These are phyloP conservation scores for Lasius platythorax DNA, from an alignment of 2,888 invertebrate species.

Conservation along the genomic window DNA sequence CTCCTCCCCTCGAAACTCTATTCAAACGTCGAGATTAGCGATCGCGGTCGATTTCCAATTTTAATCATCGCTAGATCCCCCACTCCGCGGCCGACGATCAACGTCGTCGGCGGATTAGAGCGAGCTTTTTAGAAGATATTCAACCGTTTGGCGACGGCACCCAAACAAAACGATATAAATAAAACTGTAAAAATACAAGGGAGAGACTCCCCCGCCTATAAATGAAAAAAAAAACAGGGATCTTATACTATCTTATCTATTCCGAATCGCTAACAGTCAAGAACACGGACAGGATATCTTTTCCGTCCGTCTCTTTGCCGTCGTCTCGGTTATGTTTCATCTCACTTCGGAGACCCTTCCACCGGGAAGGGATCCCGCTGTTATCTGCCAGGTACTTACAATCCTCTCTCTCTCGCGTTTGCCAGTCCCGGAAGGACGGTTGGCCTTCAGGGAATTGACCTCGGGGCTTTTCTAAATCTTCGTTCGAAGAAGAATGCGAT, in stretches of 20 bases:
- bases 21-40: slow-evolving; percentile 23
- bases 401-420: slow-evolving; percentile 69
- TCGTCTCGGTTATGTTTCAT: slow-evolving; percentile 57
- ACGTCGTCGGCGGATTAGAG: not conserved
- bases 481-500: slow-evolving; percentile 25
- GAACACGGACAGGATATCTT: slow-evolving; percentile 56
- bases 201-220: not conserved
- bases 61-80: slow-evolving; percentile 10
- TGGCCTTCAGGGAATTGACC: slow-evolving; percentile 73
- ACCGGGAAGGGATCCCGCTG: slow-evolving; percentile 51
- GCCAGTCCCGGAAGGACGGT: slow-evolving; percentile 70
- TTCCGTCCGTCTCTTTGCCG: slow-evolving; percentile 42
- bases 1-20: not conserved
- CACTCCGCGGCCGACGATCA: not conserved
- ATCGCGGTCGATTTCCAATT: slow-evolving; percentile 14
- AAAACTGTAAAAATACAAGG: slow-evolving; percentile 40
- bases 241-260: slow-evolving; percentile 70
- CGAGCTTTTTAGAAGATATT: slow-evolving; percentile 17
- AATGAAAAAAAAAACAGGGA: slow-evolving; percentile 27
- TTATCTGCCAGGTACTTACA: slow-evolving; percentile 67
- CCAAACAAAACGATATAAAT: slow-evolving; percentile 45
- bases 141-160: slow-evolving; percentile 11
- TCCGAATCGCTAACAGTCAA: slow-evolving; percentile 60
- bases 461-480: slow-evolving; percentile 53
- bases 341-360: slow-evolving; percentile 32